Evolutionary conservation across 1,140 invertebrate species (phyloP).

Genomic region (Ectropis grisescens): DNA sequence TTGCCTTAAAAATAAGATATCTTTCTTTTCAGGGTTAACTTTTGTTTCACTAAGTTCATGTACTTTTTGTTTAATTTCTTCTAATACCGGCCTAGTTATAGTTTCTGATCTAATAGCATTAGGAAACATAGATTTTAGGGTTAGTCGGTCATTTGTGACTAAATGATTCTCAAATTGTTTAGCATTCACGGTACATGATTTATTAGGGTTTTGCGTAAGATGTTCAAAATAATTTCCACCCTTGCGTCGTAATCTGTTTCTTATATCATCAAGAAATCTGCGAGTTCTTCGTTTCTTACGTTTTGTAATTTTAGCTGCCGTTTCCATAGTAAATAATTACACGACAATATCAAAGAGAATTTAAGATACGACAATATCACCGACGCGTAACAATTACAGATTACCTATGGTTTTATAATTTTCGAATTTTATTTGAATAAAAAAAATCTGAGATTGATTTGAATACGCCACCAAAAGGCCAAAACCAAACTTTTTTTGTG

Average conservation of each 20-base stretch:
- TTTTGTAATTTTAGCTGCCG: slow-evolving; percentile 6
- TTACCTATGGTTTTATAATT: too few relatives aligned
- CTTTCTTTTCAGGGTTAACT: too few relatives aligned
- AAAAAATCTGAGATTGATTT: too few relatives aligned
- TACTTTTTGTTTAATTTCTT: slow-evolving; percentile 14
- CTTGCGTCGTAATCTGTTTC: slow-evolving; percentile 21
- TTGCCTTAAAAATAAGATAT: too few relatives aligned
- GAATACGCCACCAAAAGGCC: too few relatives aligned
- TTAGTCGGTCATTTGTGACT: slow-evolving; percentile 20
- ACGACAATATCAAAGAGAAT: too few relatives aligned
- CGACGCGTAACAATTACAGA: too few relatives aligned
- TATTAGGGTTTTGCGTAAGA: not conserved
- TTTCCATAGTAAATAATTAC: slow-evolving; percentile 6
- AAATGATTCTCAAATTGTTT: not conserved
- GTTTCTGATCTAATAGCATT: slow-evolving; percentile 44
- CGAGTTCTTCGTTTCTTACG: slow-evolving; percentile 44
- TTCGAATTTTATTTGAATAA: too few relatives aligned
- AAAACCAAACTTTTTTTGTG: too few relatives aligned
- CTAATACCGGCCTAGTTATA: slow-evolving; percentile 25
- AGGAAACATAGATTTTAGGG: slow-evolving; percentile 28
- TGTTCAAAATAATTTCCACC: not conserved
- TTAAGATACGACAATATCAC: too few relatives aligned
- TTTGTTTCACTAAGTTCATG: too few relatives aligned
- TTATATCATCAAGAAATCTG: slow-evolving; percentile 39
- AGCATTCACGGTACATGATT: not conserved